Conservation (phyloP, 92 coral and sea anemone species). For the Hydrozoanthus gracilis region DNA sequence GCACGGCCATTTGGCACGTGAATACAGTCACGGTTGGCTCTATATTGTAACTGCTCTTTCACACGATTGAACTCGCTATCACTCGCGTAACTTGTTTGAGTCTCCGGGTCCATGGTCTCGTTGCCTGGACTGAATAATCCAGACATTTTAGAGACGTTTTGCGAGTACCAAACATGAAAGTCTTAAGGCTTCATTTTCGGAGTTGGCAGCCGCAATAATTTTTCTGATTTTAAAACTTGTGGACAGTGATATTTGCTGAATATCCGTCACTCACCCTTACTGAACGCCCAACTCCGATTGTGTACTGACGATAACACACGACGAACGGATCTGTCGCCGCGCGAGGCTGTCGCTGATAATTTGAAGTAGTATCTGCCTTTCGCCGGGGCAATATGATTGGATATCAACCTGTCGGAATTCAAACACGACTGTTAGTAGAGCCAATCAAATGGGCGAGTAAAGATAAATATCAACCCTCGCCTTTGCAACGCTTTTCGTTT, state of each 20-base stretch:
- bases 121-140: not conserved
- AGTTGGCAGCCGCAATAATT: not conserved
- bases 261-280: conserved; percentile 3
- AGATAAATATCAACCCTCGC: conserved; percentile 60
- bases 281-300: conserved; percentile 20
- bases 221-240: not conserved
- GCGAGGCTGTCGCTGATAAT: conserved; percentile 80
- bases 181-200: not conserved
- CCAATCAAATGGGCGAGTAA: conserved; percentile 66
- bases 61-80: conserved; percentile 25
- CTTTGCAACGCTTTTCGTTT: conserved; percentile 66
- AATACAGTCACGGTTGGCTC: conserved; percentile 26
- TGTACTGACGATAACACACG: conserved; percentile 59
- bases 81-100: conserved; percentile 16
- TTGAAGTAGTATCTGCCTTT: conserved; percentile 64
- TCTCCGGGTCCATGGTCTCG: conserved; percentile 11
- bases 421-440: conserved; percentile 65
- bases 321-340: conserved; percentile 72
- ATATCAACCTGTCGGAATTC: conserved; percentile 83
- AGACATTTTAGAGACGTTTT: conserved; percentile 32
- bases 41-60: conserved; percentile 39
- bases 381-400: conserved; percentile 72
- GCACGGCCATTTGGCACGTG: conserved; percentile 30
- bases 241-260: not conserved
- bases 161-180: conserved; percentile 1